Conservation (phyloP, 2,797 vertebrate genomes). For the Tarsius wallacei region DNA sequence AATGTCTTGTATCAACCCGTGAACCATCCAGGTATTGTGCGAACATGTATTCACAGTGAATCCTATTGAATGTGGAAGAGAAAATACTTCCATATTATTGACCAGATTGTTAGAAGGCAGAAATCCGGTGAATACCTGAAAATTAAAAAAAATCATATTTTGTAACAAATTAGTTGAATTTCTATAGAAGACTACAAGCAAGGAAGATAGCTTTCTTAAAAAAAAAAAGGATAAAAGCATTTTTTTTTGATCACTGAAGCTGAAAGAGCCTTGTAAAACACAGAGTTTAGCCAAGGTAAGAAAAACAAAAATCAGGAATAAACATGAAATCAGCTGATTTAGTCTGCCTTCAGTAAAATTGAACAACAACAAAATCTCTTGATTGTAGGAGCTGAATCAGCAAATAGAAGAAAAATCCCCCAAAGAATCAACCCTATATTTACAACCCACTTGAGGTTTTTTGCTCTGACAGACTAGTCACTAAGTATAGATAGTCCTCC, state of each 20-base stretch:
- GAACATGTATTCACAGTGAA: background rate
- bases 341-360: constrained; percentile 86
- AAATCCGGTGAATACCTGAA: background rate
- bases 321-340: constrained; percentile 86
- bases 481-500: constrained; percentile 91
- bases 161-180: constrained; percentile 16
- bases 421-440: constrained; percentile 89
- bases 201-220: constrained; percentile 12
- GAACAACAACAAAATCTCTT: constrained; percentile 86
- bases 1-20: background rate
- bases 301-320: constrained; percentile 85
- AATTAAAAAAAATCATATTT: constrained; percentile 1
- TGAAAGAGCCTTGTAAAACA: constrained; percentile 55
- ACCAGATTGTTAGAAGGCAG: background rate
- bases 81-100: background rate
- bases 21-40: background rate
- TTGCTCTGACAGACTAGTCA: constrained; percentile 85
- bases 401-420: constrained; percentile 87
- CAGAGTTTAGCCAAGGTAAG: constrained; percentile 79
- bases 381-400: constrained; percentile 90
- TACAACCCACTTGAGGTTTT: constrained; percentile 92
- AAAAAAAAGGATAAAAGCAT: constrained; percentile 48
- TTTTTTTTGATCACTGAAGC: constrained; percentile 67
- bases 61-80: background rate
- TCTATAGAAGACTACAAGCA: constrained; percentile 14